Base-by-base conservation (phyloP, 2,113 vertebrate genomes). In the Cepphus grylle region DNA sequence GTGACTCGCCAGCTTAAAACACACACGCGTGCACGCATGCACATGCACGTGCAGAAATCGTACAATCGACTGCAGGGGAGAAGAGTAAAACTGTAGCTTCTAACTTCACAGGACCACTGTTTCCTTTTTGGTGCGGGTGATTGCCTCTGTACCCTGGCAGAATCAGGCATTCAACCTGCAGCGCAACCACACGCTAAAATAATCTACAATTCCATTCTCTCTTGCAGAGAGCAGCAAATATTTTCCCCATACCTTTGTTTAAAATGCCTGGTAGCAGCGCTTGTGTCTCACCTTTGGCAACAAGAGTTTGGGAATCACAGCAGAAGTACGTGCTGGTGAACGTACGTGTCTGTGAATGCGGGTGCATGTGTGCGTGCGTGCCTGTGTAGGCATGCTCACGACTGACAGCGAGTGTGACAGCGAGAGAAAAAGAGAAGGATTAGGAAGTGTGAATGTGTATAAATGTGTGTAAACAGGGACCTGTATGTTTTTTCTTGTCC, bases 1-100 rank as follows among this genome's bases (percentile, higher is more conserved):
- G 96, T 87, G 97, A 98, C 97, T 98, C 71, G 94, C 97, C 17
- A 12, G 85, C 80, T 94, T 88, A 88, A 86, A 94, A 83, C 95
- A 81, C 82, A 6, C 82, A 6, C 11, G 14, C 16, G 47, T 70
- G 77, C 67, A 32, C 1, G 14, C 1, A 2, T 8, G 4, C 21
- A 3, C 88, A n/a, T 3, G 16, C 11, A 7, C 16, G 0, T 86
- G 5, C 36, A 50, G 67, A 18, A 76, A 76, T 66, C 6, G 18
- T 62, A 40, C 79, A 30, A 38, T 69, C 90, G 30, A 5, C 88
- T 87, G 55, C 62, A 27, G 71, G 61, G 49, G 27, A 81, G 83
- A 80, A 84, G 38, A 96, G 96, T 95, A 56, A 85, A 96, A 74
- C 66, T 78, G 21, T n/a, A 21, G 45, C 53, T 76, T 81, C 76